Evolutionary conservation across 2,113 vertebrate genomes (phyloP).

Genomic region (Tympanuchus pallidicinctus): DNA sequence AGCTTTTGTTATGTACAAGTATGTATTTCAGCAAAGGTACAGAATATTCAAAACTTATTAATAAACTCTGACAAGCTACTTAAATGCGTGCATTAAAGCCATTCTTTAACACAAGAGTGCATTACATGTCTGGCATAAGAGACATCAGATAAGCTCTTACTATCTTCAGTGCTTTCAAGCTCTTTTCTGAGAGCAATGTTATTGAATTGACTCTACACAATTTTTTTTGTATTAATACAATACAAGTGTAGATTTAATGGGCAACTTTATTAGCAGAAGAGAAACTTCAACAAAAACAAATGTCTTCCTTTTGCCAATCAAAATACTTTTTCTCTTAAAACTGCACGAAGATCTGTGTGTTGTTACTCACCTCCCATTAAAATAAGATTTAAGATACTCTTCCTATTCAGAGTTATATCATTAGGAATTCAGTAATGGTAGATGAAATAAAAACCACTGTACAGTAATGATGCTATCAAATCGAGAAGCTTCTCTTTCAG

Average conservation of each 20-base stretch:
- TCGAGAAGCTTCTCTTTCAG: neutral
- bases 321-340: slow-evolving; percentile 3
- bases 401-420: slow-evolving; percentile 43
- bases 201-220: slow-evolving; percentile 22
- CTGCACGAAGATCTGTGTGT: slow-evolving; percentile 19
- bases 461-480: slow-evolving; percentile 16
- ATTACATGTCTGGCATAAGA: neutral
- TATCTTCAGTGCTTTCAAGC: neutral
- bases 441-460: slow-evolving; percentile 28
- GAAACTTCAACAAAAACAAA: slow-evolving; percentile 39
- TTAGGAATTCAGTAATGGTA: slow-evolving; percentile 44
- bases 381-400: slow-evolving; percentile 18
- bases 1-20: slow-evolving; percentile 20
- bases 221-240: slow-evolving; percentile 37
- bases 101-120: neutral
- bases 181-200: slow-evolving; percentile 35
- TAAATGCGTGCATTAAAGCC: neutral
- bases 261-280: slow-evolving; percentile 43
- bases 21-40: neutral
- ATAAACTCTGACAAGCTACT: neutral
- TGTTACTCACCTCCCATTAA: neutral
- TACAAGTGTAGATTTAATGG: slow-evolving; percentile 54
- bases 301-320: slow-evolving; percentile 20
- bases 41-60: slow-evolving; percentile 46
- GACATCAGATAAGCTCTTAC: neutral